Base-by-base conservation (phyloP, 2,113 vertebrate genomes). In the Ammodytes marinus region DNA sequence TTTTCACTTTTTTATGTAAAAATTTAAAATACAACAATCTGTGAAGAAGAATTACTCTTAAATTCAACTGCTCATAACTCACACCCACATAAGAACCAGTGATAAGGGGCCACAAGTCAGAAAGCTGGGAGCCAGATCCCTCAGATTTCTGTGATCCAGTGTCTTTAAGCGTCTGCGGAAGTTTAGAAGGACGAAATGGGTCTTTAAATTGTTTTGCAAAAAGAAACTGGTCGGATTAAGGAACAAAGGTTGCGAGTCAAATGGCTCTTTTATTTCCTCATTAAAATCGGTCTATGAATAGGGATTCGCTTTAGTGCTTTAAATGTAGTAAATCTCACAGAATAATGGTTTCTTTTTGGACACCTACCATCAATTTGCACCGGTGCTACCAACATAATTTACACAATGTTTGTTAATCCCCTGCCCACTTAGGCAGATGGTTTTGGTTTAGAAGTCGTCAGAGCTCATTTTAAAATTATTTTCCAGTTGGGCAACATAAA, bases 311-410 rank as follows among this genome's bases (percentile, higher is more conserved):
- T 79, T 63, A 83, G 45, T 55, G 63, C 63, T 19, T 2, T 67
- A 57, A 47, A 40, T 42, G 46, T 5, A 19, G 39, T 83, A 85
- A 82, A 86, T 60, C 61, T 74, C 17, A 86, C 49, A 60, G n/a
- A 57, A 53, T 74, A 74, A 76, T 49, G 57, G 69, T n/a, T 69
- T 73, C 13, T n/a, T 58, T 17, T 58, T 27, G 40, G 47, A 79
- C 42, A 11, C 57, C 42, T 27, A 59, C 14, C 69, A 17, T 74
- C 46, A 64, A 40, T 43, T 74, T 70, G 19, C 75, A 13, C n/a
- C 52, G 54, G 35, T 17, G 17, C 13, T 63, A 46, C 55, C 35
- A 65, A 47, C 19, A 73, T 40, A 68, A 53, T 27, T 11, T 59
- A 59, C 12, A 35, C 27, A 46, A 59, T 71, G 54, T 70, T 45